Evolutionary conservation across 2,797 vertebrate genomes (phyloP).

Genomic region (Mallotus villosus): DNA sequence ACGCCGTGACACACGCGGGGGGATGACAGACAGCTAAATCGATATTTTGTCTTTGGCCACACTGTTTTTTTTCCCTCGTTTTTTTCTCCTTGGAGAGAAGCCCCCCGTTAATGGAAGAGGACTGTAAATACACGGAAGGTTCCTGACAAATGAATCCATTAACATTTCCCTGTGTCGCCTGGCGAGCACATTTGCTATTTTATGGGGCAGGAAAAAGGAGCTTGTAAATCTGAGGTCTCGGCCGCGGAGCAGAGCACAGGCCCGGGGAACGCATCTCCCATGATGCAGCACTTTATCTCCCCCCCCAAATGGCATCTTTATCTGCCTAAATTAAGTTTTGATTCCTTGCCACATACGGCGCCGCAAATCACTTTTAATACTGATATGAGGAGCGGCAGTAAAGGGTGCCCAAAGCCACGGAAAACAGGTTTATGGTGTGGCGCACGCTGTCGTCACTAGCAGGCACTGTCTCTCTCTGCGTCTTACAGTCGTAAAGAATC

Average conservation of each 20-base stretch:
- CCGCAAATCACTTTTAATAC: constrained; percentile 85
- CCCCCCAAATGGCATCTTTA: constrained; percentile 83
- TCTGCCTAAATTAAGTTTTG: constrained; percentile 87
- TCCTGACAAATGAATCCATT: constrained; percentile 87
- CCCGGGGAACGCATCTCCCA: constrained; percentile 70
- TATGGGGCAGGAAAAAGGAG: constrained; percentile 81
- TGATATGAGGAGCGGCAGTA: constrained; percentile 79
- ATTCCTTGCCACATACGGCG: constrained; percentile 84
- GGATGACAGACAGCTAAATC: constrained; percentile 71
- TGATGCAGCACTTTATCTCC: constrained; percentile 83
- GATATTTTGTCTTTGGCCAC: constrained; percentile 77
- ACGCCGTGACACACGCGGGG: constrained; percentile 61
- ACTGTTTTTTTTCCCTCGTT: constrained; percentile 64
- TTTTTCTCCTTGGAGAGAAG: constrained; percentile 61
- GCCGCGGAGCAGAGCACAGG: constrained; percentile 66
- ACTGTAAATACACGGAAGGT: constrained; percentile 81
- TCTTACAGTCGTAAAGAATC: constrained; percentile 49
- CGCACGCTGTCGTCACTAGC: constrained; percentile 55
- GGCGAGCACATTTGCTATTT: constrained; percentile 79
- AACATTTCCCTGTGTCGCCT: constrained; percentile 83
- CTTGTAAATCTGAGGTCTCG: constrained; percentile 80
- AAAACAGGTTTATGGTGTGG: constrained; percentile 73
- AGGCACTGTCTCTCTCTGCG: constrained; percentile 51
- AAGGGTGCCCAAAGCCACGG: constrained; percentile 72
- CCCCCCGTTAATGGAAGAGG: constrained; percentile 71